Percentiles rank a stretch among this genome's conserved stretches.
Conservation (phyloP, 2,888 invertebrate genomes). For the Stenurella melanura region DNA sequence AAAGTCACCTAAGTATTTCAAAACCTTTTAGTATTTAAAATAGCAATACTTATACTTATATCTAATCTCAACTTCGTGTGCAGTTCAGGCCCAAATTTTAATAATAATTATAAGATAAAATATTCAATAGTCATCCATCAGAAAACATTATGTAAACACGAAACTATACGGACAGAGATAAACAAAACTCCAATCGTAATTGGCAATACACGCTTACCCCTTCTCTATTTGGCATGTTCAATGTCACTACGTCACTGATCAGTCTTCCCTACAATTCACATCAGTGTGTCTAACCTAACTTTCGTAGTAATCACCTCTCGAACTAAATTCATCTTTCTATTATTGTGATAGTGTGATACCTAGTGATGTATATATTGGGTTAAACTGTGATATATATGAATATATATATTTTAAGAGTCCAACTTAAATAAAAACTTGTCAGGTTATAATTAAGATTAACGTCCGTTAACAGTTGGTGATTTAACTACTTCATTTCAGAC, state of each 20-base stretch:
- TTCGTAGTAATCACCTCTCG: not conserved
- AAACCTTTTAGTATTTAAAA: not conserved
- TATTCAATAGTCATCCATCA: not conserved
- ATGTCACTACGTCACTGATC: slow-evolving; percentile 18
- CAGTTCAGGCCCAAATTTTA: not conserved
- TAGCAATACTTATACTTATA: not conserved
- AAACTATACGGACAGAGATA: not conserved
- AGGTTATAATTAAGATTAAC: not conserved
- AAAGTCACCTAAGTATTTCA: not conserved
- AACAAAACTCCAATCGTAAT: not conserved
- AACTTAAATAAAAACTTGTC: not conserved
- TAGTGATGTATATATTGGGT: not conserved
- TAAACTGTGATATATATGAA: slow-evolving; percentile 14
- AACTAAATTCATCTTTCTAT: not conserved
- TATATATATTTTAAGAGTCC: not conserved
- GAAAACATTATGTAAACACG: not conserved
- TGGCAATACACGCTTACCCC: not conserved
- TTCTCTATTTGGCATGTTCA: not conserved
- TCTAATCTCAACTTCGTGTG: not conserved
- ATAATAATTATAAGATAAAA: slow-evolving; percentile 7
- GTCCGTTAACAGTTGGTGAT: not conserved
- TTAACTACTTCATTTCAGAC: not conserved
- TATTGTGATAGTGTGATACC: slow-evolving; percentile 4
- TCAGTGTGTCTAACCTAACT: slow-evolving; percentile 27
- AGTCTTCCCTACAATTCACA: not conserved